Evolutionary conservation across 2,113 vertebrate genomes (phyloP).

Genomic region (Marmota monax): DNA sequence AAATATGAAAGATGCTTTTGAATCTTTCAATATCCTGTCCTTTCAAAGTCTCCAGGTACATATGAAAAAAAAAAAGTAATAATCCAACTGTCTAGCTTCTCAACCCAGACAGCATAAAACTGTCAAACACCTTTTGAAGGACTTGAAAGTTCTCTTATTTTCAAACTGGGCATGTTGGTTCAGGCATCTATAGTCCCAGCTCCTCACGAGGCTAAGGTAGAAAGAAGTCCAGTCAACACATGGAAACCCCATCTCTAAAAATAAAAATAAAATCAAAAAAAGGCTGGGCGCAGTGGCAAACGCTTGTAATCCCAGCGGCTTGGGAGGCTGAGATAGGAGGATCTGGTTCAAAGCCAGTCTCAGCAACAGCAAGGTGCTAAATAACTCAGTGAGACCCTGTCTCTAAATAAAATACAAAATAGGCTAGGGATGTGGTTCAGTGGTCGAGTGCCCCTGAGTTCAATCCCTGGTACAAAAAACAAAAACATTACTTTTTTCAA

Average conservation of each 20-base stretch:
- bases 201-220: neutral
- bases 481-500: neutral
- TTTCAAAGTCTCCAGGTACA: neutral
- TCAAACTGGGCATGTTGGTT: neutral
- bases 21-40: neutral
- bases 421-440: too few relatives aligned
- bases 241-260: neutral
- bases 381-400: too few relatives aligned
- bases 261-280: neutral
- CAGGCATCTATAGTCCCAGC: neutral
- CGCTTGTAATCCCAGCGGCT: too few relatives aligned
- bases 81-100: neutral
- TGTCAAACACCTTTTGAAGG: neutral
- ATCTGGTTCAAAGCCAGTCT: too few relatives aligned
- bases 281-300: too few relatives aligned
- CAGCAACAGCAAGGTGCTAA: too few relatives aligned
- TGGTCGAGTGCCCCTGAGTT: too few relatives aligned
- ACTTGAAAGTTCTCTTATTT: neutral
- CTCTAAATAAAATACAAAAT: too few relatives aligned
- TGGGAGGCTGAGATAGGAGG: too few relatives aligned
- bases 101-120: constrained; percentile 22
- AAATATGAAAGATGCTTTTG: neutral
- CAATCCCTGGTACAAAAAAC: too few relatives aligned
- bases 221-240: neutral
- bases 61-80: neutral